A percentile compares a stretch with the other conserved stretches of the same genome.
Conservation (phyloP, 2,888 invertebrate genomes). For the Drosophila birchii region DNA sequence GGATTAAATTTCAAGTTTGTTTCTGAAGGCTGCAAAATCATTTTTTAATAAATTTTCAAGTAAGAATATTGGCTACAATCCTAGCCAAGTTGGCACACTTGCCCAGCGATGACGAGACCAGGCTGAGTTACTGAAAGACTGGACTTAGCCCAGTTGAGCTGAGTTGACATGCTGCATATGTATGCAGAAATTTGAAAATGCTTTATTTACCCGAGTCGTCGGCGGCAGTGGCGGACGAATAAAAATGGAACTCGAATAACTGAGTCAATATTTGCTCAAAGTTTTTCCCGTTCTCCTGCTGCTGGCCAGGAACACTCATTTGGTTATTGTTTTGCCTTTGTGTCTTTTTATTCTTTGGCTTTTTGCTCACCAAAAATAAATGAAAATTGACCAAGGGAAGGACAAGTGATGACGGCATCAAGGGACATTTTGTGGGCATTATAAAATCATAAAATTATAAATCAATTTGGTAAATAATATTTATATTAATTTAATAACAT, state of each 20-base stretch:
- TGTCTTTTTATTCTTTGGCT: conserved; percentile 28
- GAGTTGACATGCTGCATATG: conserved; percentile 35
- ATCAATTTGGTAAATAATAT: background rate
- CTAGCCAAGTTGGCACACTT: conserved; percentile 9
- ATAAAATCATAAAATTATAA: background rate
- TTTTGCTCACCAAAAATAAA: conserved; percentile 27
- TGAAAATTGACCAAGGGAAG: conserved; percentile 26
- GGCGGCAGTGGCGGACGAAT: conserved; percentile 33
- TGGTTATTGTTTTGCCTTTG: conserved; percentile 35
- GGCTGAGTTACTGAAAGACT: conserved; percentile 1
- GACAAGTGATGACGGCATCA: conserved; percentile 15
- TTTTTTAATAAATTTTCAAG: background rate
- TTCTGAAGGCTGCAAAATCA: background rate
- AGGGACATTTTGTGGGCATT: background rate
- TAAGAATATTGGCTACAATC: background rate
- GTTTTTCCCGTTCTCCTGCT: conserved; percentile 14
- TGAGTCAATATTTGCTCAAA: conserved; percentile 71
- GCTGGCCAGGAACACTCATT: conserved; percentile 2
- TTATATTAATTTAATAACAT: background rate
- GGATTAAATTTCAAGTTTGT: background rate
- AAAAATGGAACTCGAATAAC: conserved; percentile 39
- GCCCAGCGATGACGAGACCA: conserved; percentile 12
- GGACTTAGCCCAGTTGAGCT: conserved; percentile 19
- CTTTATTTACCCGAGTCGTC: conserved; percentile 59
- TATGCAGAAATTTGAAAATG: conserved; percentile 60